A percentile compares a stretch with the other conserved stretches of the same genome.
phyloP scores from a whole-genome alignment of 30 jellyfish, hydroid and myxozoan species.

The Kudoa iwatai region DNA sequence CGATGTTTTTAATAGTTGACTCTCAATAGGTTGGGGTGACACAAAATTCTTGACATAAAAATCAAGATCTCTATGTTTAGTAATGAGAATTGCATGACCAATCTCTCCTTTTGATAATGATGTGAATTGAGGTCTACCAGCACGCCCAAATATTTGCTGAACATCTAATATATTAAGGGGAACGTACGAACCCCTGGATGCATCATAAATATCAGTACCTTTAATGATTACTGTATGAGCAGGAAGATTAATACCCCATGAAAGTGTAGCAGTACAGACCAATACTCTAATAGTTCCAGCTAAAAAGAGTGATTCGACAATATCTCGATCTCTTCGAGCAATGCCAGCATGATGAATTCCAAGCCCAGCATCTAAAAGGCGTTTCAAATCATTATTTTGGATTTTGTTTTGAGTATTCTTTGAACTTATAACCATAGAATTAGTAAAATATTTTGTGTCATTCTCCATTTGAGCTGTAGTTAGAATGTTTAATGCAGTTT shows the following conservation, averaged over 20 bases:
- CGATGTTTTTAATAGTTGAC: conserved; percentile 30
- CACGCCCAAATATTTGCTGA: conserved; percentile 87
- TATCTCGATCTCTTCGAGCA: conserved; percentile 44
- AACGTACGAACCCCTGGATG: conserved; percentile 62
- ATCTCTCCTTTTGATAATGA: no score
- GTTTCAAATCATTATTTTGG: conserved; percentile 34
- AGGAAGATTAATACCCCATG: conserved; percentile 97
- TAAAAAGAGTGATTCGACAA: conserved; percentile 29
- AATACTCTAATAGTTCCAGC: conserved; percentile 52
- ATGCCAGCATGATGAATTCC: conserved; percentile 96
- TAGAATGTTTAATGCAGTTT: conserved; percentile 41
- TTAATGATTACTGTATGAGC: conserved; percentile 89
- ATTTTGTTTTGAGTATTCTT: conserved; percentile 3
- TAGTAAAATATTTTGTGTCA: neutral
- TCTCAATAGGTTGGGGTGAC: conserved; percentile 54
- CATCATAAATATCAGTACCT: conserved; percentile 79
- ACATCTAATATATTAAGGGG: conserved; percentile 83
- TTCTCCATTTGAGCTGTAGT: neutral
- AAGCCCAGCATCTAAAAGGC: conserved; percentile 62
- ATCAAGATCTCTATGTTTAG: conserved; percentile 33
- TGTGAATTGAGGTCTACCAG: conserved; percentile 94
- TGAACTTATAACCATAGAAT: neutral
- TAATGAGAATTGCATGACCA: conserved; percentile 61
- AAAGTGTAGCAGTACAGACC: conserved; percentile 72
- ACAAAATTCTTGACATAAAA: conserved; percentile 27